A percentile compares a stretch with the other conserved stretches of the same genome.
These are phyloP conservation scores for Turritopsis dohrnii DNA, from an alignment of 30 jellyfish, hydroid and myxozoan species.

Conservation along the genomic window DNA sequence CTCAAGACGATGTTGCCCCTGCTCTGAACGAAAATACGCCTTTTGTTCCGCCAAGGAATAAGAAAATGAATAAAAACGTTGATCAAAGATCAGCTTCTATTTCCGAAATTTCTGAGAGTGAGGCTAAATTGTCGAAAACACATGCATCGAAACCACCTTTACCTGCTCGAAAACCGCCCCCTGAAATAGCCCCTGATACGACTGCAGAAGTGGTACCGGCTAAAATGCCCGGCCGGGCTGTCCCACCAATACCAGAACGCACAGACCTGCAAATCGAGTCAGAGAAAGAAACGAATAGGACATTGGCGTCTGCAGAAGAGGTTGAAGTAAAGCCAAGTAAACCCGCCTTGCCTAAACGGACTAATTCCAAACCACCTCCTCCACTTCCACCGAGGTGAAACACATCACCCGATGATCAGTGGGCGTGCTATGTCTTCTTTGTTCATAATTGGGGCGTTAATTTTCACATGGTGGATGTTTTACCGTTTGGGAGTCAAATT, in stretches of 20 bases:
- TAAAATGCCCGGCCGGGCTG: background rate
- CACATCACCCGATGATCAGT: too few species aligned
- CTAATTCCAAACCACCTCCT: constrained; percentile 28
- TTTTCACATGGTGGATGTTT: too few species aligned
- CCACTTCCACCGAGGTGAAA: constrained; percentile 41
- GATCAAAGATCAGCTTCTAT: background rate
- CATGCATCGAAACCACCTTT: background rate
- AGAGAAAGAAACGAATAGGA: too few species aligned
- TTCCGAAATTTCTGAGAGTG: background rate
- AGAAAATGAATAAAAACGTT: background rate
- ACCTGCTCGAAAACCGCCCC: background rate
- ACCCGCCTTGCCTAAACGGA: constrained; percentile 31
- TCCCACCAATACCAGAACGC: background rate
- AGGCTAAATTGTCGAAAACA: background rate
- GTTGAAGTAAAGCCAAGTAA: background rate
- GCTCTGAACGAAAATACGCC: background rate
- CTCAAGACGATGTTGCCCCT: background rate
- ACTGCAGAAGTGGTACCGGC: background rate
- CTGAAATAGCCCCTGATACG: background rate
- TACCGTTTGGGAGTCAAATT: too few species aligned
- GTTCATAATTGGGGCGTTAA: too few species aligned
- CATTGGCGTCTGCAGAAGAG: too few species aligned
- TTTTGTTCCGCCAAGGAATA: background rate
- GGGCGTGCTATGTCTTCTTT: too few species aligned
- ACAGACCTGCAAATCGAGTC: too few species aligned